Percentiles rank a stretch among this genome's conserved stretches.
Conservation (phyloP, 2,888 invertebrate genomes). For the Petrolisthes cinctipes region DNA sequence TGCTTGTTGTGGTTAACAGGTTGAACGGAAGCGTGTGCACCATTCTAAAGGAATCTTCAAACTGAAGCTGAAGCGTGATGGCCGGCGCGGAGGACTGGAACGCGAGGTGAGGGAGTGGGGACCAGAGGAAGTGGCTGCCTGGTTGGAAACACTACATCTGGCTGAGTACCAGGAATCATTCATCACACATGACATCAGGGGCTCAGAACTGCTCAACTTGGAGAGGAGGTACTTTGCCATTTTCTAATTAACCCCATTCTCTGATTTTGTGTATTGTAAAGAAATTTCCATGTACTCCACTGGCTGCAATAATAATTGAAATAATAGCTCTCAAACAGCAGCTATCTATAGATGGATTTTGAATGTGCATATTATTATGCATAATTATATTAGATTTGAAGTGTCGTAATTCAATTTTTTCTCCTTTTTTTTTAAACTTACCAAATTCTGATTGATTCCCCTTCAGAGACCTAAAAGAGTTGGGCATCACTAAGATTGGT, state of each 20-base stretch:
- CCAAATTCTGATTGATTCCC: not conserved
- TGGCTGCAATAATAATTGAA: not conserved
- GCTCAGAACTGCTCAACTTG: slow-evolving; percentile 86
- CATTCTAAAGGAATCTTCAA: slow-evolving; percentile 64
- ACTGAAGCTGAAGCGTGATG: slow-evolving; percentile 59
- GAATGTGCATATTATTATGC: too few species aligned
- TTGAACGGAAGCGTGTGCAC: slow-evolving; percentile 58
- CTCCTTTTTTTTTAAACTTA: too few species aligned
- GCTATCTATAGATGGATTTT: not conserved
- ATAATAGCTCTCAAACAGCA: not conserved
- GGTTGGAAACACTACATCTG: slow-evolving; percentile 90
- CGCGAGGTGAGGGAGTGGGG: slow-evolving; percentile 79
- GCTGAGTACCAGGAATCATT: slow-evolving; percentile 93
- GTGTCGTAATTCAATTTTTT: too few species aligned
- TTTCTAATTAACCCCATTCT: not conserved
- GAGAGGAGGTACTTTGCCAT: slow-evolving; percentile 76
- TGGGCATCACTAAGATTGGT: slow-evolving; percentile 94
- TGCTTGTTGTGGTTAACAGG: not conserved
- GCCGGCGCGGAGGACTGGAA: slow-evolving; percentile 58
- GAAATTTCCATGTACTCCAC: not conserved
- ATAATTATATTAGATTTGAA: too few species aligned
- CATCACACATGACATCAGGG: slow-evolving; percentile 90
- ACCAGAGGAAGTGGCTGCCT: slow-evolving; percentile 87
- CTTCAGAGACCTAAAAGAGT: slow-evolving; percentile 82
- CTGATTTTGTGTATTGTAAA: not conserved